These are phyloP conservation scores for Vannuccia rotundouncinata DNA, from an alignment of 2,888 invertebrate genomes.

Conservation along the genomic window DNA sequence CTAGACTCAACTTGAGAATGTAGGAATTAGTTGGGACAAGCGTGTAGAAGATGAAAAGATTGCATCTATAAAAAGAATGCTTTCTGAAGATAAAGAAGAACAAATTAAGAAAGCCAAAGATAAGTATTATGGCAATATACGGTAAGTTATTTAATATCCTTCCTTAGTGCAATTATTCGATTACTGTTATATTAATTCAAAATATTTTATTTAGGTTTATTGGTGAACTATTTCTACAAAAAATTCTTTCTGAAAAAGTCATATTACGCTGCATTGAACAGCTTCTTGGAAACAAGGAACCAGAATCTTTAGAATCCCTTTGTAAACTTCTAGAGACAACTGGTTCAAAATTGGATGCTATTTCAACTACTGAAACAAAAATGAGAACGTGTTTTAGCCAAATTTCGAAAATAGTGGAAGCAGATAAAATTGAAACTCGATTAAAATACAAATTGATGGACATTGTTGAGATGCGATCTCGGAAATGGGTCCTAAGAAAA, in stretches of 20 bases:
- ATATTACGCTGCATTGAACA: not conserved
- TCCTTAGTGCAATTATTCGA: not conserved
- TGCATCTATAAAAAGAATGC: not conserved
- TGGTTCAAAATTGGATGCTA: not conserved
- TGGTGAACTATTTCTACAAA: not conserved
- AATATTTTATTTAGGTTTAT: constrained; percentile 5
- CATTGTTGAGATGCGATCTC: not conserved
- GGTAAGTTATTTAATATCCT: not conserved
- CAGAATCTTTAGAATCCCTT: constrained; percentile 18
- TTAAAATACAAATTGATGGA: constrained; percentile 9
- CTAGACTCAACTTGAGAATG: not conserved
- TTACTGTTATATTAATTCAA: not conserved
- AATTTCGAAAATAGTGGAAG: not conserved
- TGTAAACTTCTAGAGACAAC: constrained; percentile 24
- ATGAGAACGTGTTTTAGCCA: not conserved
- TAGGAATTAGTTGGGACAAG: not conserved
- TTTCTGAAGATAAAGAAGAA: constrained; percentile 2
- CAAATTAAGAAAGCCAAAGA: not conserved
- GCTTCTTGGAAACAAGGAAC: not conserved
- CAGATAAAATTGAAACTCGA: not conserved
- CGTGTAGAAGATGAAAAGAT: not conserved
- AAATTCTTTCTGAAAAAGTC: not conserved
- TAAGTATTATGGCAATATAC: constrained; percentile 11
- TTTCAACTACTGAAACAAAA: not conserved
- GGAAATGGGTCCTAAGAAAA: constrained; percentile 47